Percentiles rank a stretch among this genome's conserved stretches.
Conservation (phyloP, 1,140 invertebrate genomes). For the Drosophila setifemur region DNA sequence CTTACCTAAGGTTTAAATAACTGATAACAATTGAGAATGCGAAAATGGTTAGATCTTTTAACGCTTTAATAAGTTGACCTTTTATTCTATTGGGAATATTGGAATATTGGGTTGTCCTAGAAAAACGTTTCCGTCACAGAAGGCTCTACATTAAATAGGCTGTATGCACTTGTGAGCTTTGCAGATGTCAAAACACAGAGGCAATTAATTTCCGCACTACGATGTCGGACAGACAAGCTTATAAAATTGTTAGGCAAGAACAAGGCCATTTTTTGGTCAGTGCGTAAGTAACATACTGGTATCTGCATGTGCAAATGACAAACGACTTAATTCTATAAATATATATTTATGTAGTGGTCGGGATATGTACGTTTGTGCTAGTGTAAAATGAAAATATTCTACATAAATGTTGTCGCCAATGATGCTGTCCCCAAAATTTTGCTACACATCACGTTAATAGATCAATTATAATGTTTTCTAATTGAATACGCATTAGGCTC, state of each 20-base stretch:
- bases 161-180: conserved; percentile 17
- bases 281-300: conserved; percentile 10
- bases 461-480: conserved; percentile 59
- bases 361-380: not conserved
- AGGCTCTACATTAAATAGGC: conserved; percentile 45
- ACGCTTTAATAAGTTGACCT: too few species aligned
- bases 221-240: conserved; percentile 38
- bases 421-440: not conserved
- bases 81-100: too few species aligned
- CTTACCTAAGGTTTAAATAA: too few species aligned
- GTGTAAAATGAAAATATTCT: conserved; percentile 18
- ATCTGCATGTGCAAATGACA: conserved; percentile 26
- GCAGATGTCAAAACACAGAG: conserved; percentile 58
- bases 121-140: conserved; percentile 63
- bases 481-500: conserved; percentile 16
- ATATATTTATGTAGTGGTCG: not conserved
- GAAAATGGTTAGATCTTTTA: too few species aligned
- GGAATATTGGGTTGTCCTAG: conserved; percentile 21
- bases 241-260: conserved; percentile 34
- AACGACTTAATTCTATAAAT: conserved; percentile 8
- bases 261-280: conserved; percentile 32
- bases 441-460: conserved; percentile 47
- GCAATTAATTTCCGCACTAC: conserved; percentile 75
- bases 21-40: too few species aligned
- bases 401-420: conserved; percentile 19